phyloP scores from a whole-genome alignment of 2,113 vertebrate genomes.

The Tachuris rubrigastra region DNA sequence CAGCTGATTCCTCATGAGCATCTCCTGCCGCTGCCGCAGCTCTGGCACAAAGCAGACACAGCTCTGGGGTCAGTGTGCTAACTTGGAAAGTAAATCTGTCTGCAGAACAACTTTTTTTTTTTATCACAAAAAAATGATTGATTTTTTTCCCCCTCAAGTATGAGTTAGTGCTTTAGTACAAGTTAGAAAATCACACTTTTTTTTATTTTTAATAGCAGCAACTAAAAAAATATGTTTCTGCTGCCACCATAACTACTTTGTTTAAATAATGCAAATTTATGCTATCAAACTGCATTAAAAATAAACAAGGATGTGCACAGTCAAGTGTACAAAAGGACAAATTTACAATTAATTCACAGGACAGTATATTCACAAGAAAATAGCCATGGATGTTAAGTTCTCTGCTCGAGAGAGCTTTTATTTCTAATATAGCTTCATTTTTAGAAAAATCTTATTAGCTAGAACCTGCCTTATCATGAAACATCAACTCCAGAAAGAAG shows the following conservation, averaged over 20 bases:
- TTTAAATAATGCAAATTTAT: background rate
- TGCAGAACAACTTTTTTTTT: background rate
- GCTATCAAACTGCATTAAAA: background rate
- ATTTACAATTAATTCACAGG: background rate
- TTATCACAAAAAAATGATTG: background rate
- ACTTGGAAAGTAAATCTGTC: background rate
- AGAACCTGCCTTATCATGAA: background rate
- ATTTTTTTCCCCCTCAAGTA: background rate
- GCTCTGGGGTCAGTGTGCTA: background rate
- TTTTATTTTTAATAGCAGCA: background rate
- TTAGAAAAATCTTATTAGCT: background rate
- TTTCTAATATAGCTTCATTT: background rate
- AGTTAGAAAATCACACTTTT: background rate
- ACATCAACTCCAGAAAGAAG: background rate
- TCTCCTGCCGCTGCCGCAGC: constrained; percentile 85
- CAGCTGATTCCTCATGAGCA: constrained; percentile 87
- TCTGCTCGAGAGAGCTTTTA: background rate
- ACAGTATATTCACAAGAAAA: background rate
- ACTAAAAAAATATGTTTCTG: background rate
- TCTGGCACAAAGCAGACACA: constrained; percentile 73
- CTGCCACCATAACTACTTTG: background rate
- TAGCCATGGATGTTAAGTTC: background rate
- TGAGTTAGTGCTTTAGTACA: background rate
- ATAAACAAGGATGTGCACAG: background rate
- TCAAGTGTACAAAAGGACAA: background rate